A percentile compares a stretch with the other conserved stretches of the same genome.
These are phyloP conservation scores for Acyrthosiphon pisum DNA, from an alignment of 1,140 invertebrate genomes.

Conservation along the genomic window DNA sequence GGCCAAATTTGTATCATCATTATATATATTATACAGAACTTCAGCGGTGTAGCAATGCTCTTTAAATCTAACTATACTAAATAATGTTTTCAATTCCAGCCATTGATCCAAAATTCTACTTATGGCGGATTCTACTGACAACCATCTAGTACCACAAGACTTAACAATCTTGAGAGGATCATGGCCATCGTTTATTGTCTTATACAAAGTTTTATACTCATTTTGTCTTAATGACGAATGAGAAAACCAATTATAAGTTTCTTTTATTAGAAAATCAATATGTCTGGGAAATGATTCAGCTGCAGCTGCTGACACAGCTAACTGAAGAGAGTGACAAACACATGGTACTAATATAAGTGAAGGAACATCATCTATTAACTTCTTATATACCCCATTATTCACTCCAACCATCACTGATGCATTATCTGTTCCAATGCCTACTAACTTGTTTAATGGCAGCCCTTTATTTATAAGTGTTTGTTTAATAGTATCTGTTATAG, in stretches of 20 bases:
- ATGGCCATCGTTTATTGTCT: not conserved
- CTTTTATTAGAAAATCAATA: not conserved
- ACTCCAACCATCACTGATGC: no score
- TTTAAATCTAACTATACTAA: not conserved
- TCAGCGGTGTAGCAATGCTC: not conserved
- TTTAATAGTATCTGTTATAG: no score
- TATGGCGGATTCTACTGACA: not conserved
- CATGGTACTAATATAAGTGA: not conserved
- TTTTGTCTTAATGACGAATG: conserved; percentile 15
- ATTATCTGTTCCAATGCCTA: no score
- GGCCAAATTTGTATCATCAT: not conserved
- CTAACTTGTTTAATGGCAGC: no score
- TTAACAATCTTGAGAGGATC: not conserved
- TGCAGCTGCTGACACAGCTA: conserved; percentile 20
- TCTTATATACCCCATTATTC: no score
- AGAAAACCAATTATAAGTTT: conserved; percentile 47
- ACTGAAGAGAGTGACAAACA: conserved; percentile 25
- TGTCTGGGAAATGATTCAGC: not conserved
- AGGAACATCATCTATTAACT: no score
- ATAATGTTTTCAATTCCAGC: not conserved
- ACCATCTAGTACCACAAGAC: not conserved
- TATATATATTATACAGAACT: not conserved
- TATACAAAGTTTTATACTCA: conserved; percentile 28
- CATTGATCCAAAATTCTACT: conserved; percentile 23
- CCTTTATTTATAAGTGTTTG: no score